Evolutionary conservation across 2,888 invertebrate species (phyloP).

Genomic region (Perdita meconis): DNA sequence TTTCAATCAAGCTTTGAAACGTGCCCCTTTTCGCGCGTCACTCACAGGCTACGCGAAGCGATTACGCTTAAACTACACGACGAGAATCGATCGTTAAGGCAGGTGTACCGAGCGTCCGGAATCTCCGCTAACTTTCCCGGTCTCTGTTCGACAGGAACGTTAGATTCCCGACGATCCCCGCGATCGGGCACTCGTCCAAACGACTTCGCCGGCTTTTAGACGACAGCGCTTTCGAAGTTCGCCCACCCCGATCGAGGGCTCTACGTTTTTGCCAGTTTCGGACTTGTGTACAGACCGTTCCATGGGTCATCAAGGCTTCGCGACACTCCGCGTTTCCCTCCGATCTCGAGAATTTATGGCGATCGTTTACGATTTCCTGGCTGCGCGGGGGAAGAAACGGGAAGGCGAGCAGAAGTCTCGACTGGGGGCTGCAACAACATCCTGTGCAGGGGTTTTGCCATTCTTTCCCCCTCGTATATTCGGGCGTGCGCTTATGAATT

Average conservation of each 20-base stretch:
- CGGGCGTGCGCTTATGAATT: no score
- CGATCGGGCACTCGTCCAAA: constrained; percentile 44
- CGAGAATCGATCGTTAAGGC: constrained; percentile 25
- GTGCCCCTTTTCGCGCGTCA: neutral
- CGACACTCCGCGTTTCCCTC: constrained; percentile 5
- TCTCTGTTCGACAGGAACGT: constrained; percentile 12
- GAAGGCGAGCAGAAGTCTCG: neutral
- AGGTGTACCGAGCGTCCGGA: constrained; percentile 2
- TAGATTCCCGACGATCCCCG: constrained; percentile 9
- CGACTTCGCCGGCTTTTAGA: constrained; percentile 33
- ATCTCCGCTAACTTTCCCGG: constrained; percentile 24
- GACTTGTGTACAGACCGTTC: constrained; percentile 22
- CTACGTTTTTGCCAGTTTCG: constrained; percentile 15
- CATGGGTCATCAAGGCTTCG: constrained; percentile 24
- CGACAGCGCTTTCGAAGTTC: constrained; percentile 21
- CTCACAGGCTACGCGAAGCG: neutral
- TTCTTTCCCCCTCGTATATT: neutral
- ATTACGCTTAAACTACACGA: neutral
- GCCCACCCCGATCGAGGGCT: neutral
- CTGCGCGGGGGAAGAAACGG: neutral
- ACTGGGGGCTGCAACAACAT: neutral
- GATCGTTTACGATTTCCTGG: constrained; percentile 27
- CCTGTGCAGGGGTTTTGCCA: neutral
- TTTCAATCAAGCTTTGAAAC: neutral
- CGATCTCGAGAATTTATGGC: constrained; percentile 13